phyloP scores from a whole-genome alignment of 2,113 vertebrate genomes.

The Hippocampus mohnikei region DNA sequence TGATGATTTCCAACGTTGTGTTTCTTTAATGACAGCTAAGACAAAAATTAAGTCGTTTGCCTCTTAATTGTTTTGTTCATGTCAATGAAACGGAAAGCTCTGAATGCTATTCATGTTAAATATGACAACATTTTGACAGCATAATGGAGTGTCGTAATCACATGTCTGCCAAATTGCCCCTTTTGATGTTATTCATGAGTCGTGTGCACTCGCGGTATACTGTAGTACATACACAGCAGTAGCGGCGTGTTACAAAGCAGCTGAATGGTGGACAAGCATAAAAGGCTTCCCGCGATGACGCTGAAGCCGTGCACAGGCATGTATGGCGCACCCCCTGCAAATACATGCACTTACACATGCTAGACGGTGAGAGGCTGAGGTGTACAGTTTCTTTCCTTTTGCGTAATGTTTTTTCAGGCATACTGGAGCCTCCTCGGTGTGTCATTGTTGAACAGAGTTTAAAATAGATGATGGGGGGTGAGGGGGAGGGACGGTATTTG shows the following conservation, averaged over 20 bases:
- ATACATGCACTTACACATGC: conserved; percentile 21
- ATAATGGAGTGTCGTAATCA: neutral
- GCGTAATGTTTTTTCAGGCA: conserved; percentile 66
- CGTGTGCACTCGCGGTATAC: neutral
- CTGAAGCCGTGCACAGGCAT: conserved; percentile 4
- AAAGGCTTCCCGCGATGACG: neutral
- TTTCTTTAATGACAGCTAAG: too few relatives aligned
- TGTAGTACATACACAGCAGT: neutral
- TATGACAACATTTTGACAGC: neutral
- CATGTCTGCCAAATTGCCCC: neutral
- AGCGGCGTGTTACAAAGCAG: neutral
- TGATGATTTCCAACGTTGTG: too few relatives aligned
- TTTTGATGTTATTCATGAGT: neutral
- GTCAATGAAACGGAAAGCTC: neutral
- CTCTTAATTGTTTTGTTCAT: neutral
- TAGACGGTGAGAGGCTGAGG: conserved; percentile 12
- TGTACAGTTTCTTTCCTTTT: conserved; percentile 47
- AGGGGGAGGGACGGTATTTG: conserved; percentile 33
- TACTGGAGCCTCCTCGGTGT: conserved; percentile 42
- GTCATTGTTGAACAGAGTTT: conserved; percentile 57
- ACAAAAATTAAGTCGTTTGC: neutral
- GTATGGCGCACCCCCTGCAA: conserved; percentile 10
- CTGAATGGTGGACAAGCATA: neutral
- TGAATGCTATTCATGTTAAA: neutral
- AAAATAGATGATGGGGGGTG: conserved; percentile 49